Conservation (phyloP, 2,888 invertebrate genomes). For the Agriotes lineatus region DNA sequence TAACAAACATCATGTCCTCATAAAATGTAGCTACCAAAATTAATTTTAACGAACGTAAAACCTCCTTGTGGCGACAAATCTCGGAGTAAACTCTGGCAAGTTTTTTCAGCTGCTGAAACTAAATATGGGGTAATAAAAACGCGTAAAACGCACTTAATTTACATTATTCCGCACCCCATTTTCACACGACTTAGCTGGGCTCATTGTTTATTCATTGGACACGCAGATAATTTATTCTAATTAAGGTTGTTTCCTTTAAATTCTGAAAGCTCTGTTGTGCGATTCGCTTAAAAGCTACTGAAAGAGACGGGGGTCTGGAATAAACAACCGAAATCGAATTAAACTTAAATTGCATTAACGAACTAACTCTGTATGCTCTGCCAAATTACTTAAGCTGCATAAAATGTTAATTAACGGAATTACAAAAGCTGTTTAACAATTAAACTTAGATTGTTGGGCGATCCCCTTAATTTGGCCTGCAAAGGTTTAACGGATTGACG, state of each 20-base stretch:
- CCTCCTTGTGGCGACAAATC: not conserved
- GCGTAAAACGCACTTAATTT: constrained; percentile 31
- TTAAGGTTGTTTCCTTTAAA: constrained; percentile 50
- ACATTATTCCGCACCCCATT: constrained; percentile 38
- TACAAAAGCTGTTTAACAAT: constrained; percentile 6
- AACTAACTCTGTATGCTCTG: constrained; percentile 23
- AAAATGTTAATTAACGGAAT: constrained; percentile 22
- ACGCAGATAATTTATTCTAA: constrained; percentile 54
- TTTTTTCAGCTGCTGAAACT: constrained; percentile 19
- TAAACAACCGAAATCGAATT: constrained; percentile 42
- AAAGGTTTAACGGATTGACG: no score
- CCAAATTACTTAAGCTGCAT: constrained; percentile 20
- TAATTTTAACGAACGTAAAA: not conserved
- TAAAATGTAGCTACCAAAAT: not conserved
- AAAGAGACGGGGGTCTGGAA: constrained; percentile 24
- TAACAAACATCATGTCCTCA: not conserved
- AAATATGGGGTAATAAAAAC: constrained; percentile 31
- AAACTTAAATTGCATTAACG: constrained; percentile 32
- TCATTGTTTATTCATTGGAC: constrained; percentile 43
- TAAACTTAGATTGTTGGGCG: no score
- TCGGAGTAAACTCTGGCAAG: not conserved
- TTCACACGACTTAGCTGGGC: constrained; percentile 36
- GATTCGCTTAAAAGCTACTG: constrained; percentile 27
- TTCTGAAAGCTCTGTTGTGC: constrained; percentile 29
- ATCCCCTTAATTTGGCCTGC: no score